Evolutionary conservation across 1,140 invertebrate species (phyloP).

Genomic region (Drosophila triauraria): DNA sequence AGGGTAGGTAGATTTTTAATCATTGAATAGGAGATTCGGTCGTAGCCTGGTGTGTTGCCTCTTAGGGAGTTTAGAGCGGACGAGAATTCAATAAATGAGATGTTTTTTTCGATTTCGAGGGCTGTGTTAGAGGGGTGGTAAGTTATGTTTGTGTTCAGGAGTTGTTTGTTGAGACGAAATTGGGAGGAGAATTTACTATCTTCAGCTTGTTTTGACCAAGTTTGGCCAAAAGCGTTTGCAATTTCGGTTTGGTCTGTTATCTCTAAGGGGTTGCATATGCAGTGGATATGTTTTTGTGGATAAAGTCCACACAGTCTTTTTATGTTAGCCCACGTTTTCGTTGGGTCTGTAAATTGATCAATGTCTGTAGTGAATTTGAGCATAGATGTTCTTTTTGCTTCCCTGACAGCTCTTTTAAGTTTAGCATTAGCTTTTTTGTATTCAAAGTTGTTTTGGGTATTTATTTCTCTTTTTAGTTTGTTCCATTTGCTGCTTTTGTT

Average conservation of each 20-base stretch:
- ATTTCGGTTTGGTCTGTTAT: background rate
- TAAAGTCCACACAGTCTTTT: background rate
- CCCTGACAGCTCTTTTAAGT: background rate
- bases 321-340: conserved; percentile 1
- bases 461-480: too few species aligned
- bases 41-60: background rate
- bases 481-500: background rate
- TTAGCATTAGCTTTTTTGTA: background rate
- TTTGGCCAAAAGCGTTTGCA: too few species aligned
- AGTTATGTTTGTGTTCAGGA: too few species aligned
- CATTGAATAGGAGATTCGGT: background rate
- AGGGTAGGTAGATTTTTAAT: too few species aligned
- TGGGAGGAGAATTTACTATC: background rate
- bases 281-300: conserved; percentile 1
- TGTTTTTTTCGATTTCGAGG: background rate
- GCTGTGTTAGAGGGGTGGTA: background rate
- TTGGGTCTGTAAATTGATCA: background rate
- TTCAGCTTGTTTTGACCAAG: background rate
- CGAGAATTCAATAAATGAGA: background rate
- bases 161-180: background rate
- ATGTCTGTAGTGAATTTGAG: background rate
- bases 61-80: too few species aligned
- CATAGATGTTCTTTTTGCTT: background rate
- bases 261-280: background rate
- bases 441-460: background rate